These are phyloP conservation scores for Tenthredo scrophulariae DNA, from an alignment of 2,888 invertebrate genomes.

Conservation along the genomic window DNA sequence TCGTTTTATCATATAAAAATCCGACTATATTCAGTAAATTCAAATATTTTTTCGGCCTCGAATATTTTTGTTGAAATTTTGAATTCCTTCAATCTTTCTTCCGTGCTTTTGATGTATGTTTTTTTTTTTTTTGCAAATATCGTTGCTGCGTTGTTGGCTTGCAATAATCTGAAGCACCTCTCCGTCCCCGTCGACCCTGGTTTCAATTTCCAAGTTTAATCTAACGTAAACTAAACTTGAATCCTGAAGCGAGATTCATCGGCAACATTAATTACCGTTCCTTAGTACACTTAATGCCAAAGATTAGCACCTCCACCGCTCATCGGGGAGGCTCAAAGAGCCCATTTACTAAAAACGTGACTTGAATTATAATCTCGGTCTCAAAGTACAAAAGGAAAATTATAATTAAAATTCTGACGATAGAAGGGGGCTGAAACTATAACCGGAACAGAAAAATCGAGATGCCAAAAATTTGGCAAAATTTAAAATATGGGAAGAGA, in stretches of 20 bases:
- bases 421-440: neutral
- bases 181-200: neutral
- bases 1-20: neutral
- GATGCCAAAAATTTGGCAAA: no score
- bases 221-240: neutral
- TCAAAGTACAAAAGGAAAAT: neutral
- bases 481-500: no score
- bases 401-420: slow-evolving; percentile 8
- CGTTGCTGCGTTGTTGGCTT: no score
- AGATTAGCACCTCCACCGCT: slow-evolving; percentile 25
- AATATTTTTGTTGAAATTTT: neutral
- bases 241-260: neutral
- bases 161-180: neutral
- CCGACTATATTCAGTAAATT: no score
- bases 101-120: no score
- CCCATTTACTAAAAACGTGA: slow-evolving; percentile 41
- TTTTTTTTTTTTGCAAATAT: no score
- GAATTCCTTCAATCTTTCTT: neutral
- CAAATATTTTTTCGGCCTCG: neutral
- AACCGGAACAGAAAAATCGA: neutral
- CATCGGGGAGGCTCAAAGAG: slow-evolving; percentile 5
- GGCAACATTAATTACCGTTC: slow-evolving; percentile 15
- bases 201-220: neutral
- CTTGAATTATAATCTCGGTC: slow-evolving; percentile 20
- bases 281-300: neutral